Percentiles rank a stretch among this genome's conserved stretches.
These are phyloP conservation scores for Pteronotus mesoamericanus DNA, from an alignment of 2,797 vertebrate species.

Conservation along the genomic window DNA sequence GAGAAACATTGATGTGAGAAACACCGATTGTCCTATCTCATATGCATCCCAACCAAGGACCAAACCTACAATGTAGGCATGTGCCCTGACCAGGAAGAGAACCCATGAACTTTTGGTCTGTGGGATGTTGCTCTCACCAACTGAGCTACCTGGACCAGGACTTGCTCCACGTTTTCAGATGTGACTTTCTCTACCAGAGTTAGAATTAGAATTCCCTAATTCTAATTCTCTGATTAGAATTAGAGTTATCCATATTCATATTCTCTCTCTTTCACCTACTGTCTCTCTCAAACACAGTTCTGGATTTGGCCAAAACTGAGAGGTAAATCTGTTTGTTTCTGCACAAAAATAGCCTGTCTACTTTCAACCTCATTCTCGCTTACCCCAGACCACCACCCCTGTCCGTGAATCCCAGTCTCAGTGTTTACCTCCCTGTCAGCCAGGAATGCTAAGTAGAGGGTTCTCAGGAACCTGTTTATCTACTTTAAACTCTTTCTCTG, in stretches of 20 bases:
- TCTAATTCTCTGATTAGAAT: too few species aligned
- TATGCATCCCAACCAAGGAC: neutral
- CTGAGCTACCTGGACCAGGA: too few species aligned
- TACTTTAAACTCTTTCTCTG: neutral
- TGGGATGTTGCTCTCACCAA: neutral
- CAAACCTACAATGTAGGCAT: too few species aligned
- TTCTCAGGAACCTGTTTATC: neutral
- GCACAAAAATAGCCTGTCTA: neutral
- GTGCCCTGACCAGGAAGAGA: too few species aligned
- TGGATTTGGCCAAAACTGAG: neutral
- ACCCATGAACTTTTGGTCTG: neutral
- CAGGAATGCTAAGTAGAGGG: neutral
- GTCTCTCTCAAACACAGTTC: neutral
- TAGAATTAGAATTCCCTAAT: neutral
- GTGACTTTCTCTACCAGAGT: neutral
- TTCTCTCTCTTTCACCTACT: neutral
- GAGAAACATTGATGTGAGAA: neutral
- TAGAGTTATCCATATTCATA: neutral
- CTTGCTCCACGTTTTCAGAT: neutral
- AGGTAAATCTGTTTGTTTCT: neutral
- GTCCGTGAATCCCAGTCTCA: neutral
- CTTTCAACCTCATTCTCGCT: neutral
- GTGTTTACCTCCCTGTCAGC: neutral
- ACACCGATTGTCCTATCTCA: neutral
- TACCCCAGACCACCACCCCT: neutral